Percentiles rank a stretch among this genome's conserved stretches.
These are phyloP conservation scores for Buphagus erythrorhynchus DNA, from an alignment of 2,797 vertebrate genomes.

Conservation along the genomic window DNA sequence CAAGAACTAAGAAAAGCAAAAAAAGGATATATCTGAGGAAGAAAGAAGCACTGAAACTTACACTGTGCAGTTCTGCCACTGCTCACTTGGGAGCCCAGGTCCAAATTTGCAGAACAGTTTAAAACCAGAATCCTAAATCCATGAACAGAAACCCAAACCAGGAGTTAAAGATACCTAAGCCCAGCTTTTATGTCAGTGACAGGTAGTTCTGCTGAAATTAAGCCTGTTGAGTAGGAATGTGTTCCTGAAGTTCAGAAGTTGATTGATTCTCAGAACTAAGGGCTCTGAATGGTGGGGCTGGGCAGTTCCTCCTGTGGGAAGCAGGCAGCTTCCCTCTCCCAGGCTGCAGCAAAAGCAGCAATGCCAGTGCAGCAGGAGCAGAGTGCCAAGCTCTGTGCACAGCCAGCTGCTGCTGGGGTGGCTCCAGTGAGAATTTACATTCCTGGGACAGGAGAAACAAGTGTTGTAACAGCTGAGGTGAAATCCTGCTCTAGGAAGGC, in stretches of 20 bases:
- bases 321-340: not conserved
- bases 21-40: conserved; percentile 42
- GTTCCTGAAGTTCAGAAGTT: not conserved
- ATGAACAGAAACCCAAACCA: not conserved
- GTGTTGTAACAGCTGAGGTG: not conserved
- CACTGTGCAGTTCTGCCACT: not conserved
- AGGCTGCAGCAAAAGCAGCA: not conserved
- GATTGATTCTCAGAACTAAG: not conserved
- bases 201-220: not conserved
- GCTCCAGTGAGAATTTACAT: not conserved
- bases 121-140: not conserved
- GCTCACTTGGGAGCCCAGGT: not conserved
- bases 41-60: not conserved
- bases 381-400: not conserved
- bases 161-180: not conserved
- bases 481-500: not conserved
- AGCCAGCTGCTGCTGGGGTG: not conserved
- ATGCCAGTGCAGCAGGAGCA: not conserved
- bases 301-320: not conserved
- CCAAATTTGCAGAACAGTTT: not conserved
- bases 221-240: not conserved
- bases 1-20: conserved; percentile 27
- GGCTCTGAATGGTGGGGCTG: not conserved
- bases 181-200: not conserved
- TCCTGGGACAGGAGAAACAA: not conserved